Evolutionary conservation across 2,797 vertebrate species (phyloP), one percentile per base, ranked within the genome.

Genomic region (Champsocephalus esox): DNA sequence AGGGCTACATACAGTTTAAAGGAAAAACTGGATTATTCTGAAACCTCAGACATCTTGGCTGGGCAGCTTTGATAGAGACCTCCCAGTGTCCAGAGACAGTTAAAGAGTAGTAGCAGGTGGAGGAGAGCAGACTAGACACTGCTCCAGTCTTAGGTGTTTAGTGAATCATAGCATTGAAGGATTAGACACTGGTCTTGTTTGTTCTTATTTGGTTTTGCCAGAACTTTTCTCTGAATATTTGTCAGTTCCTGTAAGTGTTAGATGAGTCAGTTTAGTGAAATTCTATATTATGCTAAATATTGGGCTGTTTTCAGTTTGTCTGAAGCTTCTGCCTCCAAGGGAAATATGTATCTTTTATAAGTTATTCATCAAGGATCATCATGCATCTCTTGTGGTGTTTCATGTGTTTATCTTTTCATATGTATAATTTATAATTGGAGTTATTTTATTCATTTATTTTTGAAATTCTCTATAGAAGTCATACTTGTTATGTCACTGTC

Each of bases 11-110:
- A 62, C 70, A 68, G 65, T 73, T 69, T 63, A 32, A 61, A 59
- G 71, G 66, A 81, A 87, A 75, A 82, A 84, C n/a, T 66, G 56
- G 69, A 88, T 86, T 86, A 86, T 85, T 82, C 67, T 79, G 61
- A 70, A 87, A 85, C 81, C 71, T 73, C 60, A 79, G 55, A 88
- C 76, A 83, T 84, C 75, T 86, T 81, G 72, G 82, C 83, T 10
- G 21, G 75, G 86, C 74, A 60, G 70, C 64, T 83, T 82, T 80
- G 70, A 83, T 80, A 69, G 79, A 85, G 28, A 17, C 66, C 65
- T 69, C 48, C 28, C 41, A 46, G 49, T 84, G 81, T 84, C 77
- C 71, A 84, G 13, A 38, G 34, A 14, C 16, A 76, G 77, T 73
- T 58, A 66, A 24, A 60, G 48, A 77, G 51, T 7, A 59, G 62